phyloP scores from a whole-genome alignment of 1,140 invertebrate genomes.

The Laupala kohalensis region DNA sequence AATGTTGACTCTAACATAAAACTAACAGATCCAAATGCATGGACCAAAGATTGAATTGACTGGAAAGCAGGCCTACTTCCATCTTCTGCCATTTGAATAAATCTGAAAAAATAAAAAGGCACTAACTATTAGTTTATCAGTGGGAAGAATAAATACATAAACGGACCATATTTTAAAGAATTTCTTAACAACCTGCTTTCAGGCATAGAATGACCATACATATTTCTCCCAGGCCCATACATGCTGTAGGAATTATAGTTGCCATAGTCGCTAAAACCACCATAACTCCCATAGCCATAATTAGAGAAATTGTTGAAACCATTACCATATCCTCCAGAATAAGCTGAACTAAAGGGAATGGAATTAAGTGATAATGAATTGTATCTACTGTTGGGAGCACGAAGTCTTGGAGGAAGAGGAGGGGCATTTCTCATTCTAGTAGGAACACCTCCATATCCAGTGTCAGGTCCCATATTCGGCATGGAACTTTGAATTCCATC shows the following conservation, averaged over 20 bases:
- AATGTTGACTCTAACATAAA: slow-evolving; percentile 96
- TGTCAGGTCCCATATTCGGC: not conserved
- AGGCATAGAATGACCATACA: slow-evolving; percentile 28
- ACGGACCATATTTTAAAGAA: not conserved
- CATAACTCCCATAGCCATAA: slow-evolving; percentile 25
- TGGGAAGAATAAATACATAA: not conserved
- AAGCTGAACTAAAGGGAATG: not conserved
- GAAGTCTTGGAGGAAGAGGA: not conserved
- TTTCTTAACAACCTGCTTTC: slow-evolving; percentile 37
- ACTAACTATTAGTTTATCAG: not conserved
- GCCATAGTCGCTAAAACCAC: slow-evolving; percentile 21
- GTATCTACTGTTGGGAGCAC: no score
- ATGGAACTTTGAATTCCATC: not conserved
- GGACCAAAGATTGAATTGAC: slow-evolving; percentile 83
- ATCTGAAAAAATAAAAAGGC: slow-evolving; percentile 34
- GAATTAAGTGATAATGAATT: no score
- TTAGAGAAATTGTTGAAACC: slow-evolving; percentile 21
- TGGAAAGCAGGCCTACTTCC: slow-evolving; percentile 83
- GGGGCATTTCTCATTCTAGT: not conserved
- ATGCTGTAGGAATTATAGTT: slow-evolving; percentile 21
- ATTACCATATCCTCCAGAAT: slow-evolving; percentile 22
- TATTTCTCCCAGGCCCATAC: slow-evolving; percentile 31
- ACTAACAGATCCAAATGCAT: slow-evolving; percentile 81
- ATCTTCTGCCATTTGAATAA: slow-evolving; percentile 79
- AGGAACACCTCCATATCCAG: no score